Evolutionary conservation across 2,797 vertebrate species (phyloP).

Genomic region (Galagoides demidoff): DNA sequence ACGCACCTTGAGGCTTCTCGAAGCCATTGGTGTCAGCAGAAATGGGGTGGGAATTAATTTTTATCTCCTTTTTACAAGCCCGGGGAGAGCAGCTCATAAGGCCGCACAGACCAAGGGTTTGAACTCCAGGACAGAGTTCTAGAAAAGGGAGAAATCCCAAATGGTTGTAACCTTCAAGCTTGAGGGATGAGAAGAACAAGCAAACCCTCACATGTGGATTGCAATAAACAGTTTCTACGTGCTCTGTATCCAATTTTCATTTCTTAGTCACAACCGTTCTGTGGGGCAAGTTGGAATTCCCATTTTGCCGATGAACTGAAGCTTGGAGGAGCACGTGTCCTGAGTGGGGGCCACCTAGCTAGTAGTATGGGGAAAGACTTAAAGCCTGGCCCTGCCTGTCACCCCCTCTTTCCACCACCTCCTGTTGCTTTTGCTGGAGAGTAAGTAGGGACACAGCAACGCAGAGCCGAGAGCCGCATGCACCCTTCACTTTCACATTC

Average conservation of each 20-base stretch:
- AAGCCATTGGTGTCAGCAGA: background rate
- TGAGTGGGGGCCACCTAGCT: accelerated
- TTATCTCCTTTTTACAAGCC: background rate
- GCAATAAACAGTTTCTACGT: accelerated
- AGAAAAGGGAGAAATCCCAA: background rate
- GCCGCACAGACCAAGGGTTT: background rate
- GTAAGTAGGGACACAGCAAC: accelerated
- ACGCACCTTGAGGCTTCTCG: background rate
- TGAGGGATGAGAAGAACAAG: background rate
- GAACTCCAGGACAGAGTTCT: background rate
- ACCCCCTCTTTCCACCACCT: background rate
- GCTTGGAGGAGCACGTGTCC: background rate
- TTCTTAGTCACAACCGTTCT: background rate
- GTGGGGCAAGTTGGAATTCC: too few species aligned
- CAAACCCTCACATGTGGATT: accelerated
- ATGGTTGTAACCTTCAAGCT: accelerated
- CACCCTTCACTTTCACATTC: accelerated
- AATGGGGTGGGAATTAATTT: too few species aligned
- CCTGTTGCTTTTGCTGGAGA: accelerated
- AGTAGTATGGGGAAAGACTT: background rate
- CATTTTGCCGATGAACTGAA: background rate
- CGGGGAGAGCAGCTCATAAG: too few species aligned
- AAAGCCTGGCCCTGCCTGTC: background rate
- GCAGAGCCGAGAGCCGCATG: accelerated
- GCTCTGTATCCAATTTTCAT: background rate